phyloP scores from a whole-genome alignment of 2,113 vertebrate species.

The Leiothrix lutea region DNA sequence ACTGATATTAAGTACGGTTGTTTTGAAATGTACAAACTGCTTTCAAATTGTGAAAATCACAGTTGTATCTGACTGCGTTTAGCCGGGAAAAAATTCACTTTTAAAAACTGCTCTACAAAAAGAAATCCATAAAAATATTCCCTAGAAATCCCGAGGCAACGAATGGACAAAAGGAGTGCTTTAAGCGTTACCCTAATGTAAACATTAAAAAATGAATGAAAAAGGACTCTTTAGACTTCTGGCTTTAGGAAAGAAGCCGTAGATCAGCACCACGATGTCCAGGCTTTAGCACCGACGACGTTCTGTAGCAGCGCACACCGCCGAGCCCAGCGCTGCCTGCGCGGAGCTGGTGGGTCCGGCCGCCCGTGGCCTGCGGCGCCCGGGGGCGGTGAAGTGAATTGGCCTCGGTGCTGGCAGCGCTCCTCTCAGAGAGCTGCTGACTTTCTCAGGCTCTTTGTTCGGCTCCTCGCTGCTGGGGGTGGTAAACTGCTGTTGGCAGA shows the following conservation, averaged over 20 bases:
- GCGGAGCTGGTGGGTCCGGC: neutral
- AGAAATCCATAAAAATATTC: neutral
- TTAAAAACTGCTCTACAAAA: neutral
- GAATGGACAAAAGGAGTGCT: neutral
- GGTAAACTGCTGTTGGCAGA: neutral
- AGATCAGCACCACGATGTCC: neutral
- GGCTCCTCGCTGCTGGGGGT: neutral
- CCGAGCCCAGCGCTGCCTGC: neutral
- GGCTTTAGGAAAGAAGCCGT: neutral
- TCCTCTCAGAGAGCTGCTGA: neutral
- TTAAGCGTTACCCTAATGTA: neutral
- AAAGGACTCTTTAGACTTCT: neutral
- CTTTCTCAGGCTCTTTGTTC: neutral
- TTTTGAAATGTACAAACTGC: neutral
- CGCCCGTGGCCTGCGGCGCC: neutral
- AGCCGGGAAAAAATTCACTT: neutral
- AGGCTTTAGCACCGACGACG: fast-evolving
- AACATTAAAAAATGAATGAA: neutral
- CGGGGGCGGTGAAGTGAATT: fast-evolving
- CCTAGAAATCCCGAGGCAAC: neutral
- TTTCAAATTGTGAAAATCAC: neutral
- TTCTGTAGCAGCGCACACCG: fast-evolving
- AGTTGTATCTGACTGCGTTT: neutral
- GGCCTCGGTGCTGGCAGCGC: neutral
- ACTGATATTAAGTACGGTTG: neutral